Evolutionary conservation across 2,113 vertebrate genomes (phyloP), one percentile per base, ranked within the genome.

Genomic region (Propithecus coquereli): DNA sequence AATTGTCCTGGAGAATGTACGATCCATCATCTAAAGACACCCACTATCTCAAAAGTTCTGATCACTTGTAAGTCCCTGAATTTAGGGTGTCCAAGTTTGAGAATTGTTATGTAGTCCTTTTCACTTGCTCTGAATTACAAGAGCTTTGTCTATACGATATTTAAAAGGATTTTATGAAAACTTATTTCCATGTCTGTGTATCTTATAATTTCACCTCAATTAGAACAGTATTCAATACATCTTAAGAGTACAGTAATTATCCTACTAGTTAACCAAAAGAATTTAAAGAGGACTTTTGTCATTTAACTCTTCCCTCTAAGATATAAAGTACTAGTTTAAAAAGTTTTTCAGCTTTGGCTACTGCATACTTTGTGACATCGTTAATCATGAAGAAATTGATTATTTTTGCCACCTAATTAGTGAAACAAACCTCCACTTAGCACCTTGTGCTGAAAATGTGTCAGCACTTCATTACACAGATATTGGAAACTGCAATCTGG

Each of bases 381-480:
- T 94, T 97, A 97, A 97, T 97, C 95, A 97, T 22, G 66, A 74
- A 93, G 52, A 88, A 95, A 95, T 9, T 50, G 90, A 34, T 17
- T 94, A 96, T 79, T 95, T 96, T 96, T 97, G 81, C 81, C 94
- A 95, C 84, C 79, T 97, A 97, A 98, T 77, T 96, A 98, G 91
- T 8, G 5, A 98, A 96, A 90, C 84, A 95, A 97, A 50, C 45
- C 8, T 97, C 95, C 91, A 96, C 70, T 93, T 89, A 98, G 52
- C 95, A 96, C 83, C 80, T 87, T 59, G 83, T 63, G 94, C 92
- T 93, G 76, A 87, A 93, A 97, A 59, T 23, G 2, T 70, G 89
- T 43, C 96, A 95, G 95, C 85, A 45, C 86, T 96, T 96, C 92
- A 88, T 97, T 94, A 97, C 80, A 11, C 8, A 92, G 94, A 80